Base-by-base conservation (phyloP, 2,888 invertebrate species). In the Meteorus colon region DNA sequence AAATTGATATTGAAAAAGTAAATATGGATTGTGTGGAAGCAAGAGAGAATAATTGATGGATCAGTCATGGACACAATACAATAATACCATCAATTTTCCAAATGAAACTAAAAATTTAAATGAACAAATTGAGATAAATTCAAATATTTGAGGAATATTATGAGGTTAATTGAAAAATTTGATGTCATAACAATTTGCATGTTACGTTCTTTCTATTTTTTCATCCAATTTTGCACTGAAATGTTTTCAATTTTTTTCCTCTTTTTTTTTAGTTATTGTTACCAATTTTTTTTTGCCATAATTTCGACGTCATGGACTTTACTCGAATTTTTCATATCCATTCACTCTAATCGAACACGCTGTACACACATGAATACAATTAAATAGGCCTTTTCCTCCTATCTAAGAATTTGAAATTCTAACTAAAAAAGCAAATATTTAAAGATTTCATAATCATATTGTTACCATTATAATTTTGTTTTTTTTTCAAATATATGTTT, bases 351-450 rank as follows among this genome's bases (percentile, higher is more conserved):
- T 74, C 74, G 67, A 77, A 74, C 70, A 73, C 51, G 63, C 66
- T 73, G 65, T 78, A 74, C 76, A 73, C 71, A 72, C 71, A 79
- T 76, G 76, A 75, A 66, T 75, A 71, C 73, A 70, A 77, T 65
- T 77, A 74, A 80, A 83, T 86, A 87, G 87, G 86, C 87, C 85
- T 83, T 86, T 86, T 86, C 81, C 80, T 86, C 82, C 84, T 86
- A 87, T 84, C 85, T 86, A 87, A 86, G 78, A 87, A 86, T 86
- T 87, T 81, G 79, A 86, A 85, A 84, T 76, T 81, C 84, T 87
- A 87, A 86, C 84, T 85, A 86, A 86, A 86, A 81, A 82, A 82
- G 82, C 82, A 84, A 82, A 80, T 80, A 83, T 79, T 81, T 63
- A 81, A 82, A 80, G 80, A 63, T 72, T 72, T 71, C 79, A 72